Base-by-base conservation (phyloP, 2,797 vertebrate genomes). In the Pogoniulus pusillus region DNA sequence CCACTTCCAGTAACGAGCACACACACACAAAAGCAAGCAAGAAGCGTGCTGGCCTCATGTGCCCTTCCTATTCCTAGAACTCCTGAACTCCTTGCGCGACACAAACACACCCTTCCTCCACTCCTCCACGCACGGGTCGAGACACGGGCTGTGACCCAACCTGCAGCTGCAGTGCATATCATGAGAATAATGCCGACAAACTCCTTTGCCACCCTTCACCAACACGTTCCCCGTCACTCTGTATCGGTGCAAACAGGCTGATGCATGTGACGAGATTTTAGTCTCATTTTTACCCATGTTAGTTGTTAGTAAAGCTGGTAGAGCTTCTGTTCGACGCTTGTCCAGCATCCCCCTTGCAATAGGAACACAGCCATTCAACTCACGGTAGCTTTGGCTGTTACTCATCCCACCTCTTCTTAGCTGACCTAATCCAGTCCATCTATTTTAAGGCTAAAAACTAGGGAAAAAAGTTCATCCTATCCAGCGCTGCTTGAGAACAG, bases 31-130 rank as follows among this genome's bases (percentile, higher is more conserved):
- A 39, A 39, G 13, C 11, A 15, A 17, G 15, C 22, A 49, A 49
- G 23, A 49, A 12, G 37, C 85, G 85, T 4, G 34, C 35, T 47
- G 30, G 41, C 35, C 58, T 85, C 60, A 55, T 12, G 62, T 34
- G 58, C 69, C 69, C 69, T 88, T 93, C 76, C 83, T 62, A 3
- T 34, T 74, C 57, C 78, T 34, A 59, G 32, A 59, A 66, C 37
- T 57, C 35, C 30, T 7, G 13, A 64, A 72, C 74, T 75, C 43
- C 86, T 23, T 5, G 30, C 58, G 19, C 6, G 4, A 69, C 14
- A 41, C 72, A 79, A 83, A n/a, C 41, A 58, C 53, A n/a, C 24
- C 39, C 77, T 76, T 85, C 63, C 82, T 88, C 62, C 90, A 57
- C 17, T 45, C 39, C 37, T 69, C 88, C 91, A 85, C 37, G 65